These are phyloP conservation scores for Trissolcus basalis DNA, from an alignment of 1,140 invertebrate species.

Conservation along the genomic window DNA sequence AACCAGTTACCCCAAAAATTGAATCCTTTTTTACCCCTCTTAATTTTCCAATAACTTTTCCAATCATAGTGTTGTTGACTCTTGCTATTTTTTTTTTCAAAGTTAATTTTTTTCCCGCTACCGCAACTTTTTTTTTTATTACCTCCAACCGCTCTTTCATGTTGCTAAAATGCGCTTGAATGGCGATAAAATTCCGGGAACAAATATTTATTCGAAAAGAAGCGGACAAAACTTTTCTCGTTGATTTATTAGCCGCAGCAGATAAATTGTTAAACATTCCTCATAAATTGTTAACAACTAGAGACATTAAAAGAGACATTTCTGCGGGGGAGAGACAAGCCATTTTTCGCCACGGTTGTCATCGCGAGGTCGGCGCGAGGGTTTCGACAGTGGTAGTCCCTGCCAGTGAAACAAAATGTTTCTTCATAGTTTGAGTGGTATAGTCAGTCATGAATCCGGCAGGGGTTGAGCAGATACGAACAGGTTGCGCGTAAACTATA, in stretches of 20 bases:
- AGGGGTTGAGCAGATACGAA: slow-evolving; percentile 11
- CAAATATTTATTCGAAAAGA: neutral
- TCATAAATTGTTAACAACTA: slow-evolving; percentile 31
- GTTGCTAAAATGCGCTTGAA: neutral
- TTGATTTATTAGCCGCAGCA: slow-evolving; percentile 11
- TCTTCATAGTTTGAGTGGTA: slow-evolving; percentile 23
- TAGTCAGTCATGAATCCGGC: slow-evolving; percentile 33
- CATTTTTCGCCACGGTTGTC: neutral
- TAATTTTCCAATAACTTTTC: no score
- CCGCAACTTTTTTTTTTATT: neutral
- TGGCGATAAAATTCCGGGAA: neutral
- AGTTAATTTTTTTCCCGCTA: neutral
- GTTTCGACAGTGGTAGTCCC: slow-evolving; percentile 20
- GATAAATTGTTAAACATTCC: slow-evolving; percentile 21
- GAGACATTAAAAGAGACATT: slow-evolving; percentile 20
- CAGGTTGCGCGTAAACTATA: slow-evolving; percentile 29
- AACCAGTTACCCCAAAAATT: neutral
- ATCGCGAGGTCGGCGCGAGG: neutral
- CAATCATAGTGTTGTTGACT: no score
- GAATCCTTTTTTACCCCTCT: no score
- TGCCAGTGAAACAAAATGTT: slow-evolving; percentile 21
- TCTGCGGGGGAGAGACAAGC: slow-evolving; percentile 2
- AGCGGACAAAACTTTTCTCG: neutral
- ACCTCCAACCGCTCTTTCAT: neutral
- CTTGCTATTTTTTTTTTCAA: neutral